Evolutionary conservation across 2,797 vertebrate species (phyloP), one percentile per base, ranked within the genome.

Genomic region (Limosa lapponica): DNA sequence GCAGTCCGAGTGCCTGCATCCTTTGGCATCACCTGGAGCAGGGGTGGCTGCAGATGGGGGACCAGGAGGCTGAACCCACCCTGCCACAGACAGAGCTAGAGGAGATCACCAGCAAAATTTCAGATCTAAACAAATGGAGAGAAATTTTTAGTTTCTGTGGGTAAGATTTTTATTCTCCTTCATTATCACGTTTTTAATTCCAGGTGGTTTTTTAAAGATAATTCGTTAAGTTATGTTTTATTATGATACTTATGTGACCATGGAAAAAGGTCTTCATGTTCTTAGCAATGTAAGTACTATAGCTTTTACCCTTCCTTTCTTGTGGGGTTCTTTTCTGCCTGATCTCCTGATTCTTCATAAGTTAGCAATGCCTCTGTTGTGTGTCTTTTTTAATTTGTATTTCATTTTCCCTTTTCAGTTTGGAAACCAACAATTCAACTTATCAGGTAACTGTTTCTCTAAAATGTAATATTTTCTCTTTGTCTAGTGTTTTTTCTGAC

Each of bases 71-170:
- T 18, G 52, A 88, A 55, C 71, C 1, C 36, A 13, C 23, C 17
- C n/a, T 70, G 36, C 46, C 20, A 2, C 81, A 43, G n/a, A 75
- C 89, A 22, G 97, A 98, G 78, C 96, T 99, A 52, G 95, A 98
- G 41, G 97, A 98, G 37, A 98, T 99, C 79, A 52, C 97, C 72
- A 95, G 64, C 85, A 98, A 97, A 95, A 97, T 99, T 93, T 97
- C 96, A 11, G 89, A 98, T 8, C 97, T 99, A 44, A 97, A 97
- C 82, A 98, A 94, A 86, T 97, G 97, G 98, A 98, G 98, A 93
- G 90, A 98, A 72, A 98, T 99, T 59, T 98, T 98, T 48, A 92
- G 97, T 70, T 93, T 95, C 67, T 92, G 3, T 2, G 70, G 98
- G 98, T 98, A 96, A 97, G 97, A 17, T 2, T 86, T 74, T 74